phyloP scores from a whole-genome alignment of 2,113 vertebrate species.

The Pelodiscus sinensis region DNA sequence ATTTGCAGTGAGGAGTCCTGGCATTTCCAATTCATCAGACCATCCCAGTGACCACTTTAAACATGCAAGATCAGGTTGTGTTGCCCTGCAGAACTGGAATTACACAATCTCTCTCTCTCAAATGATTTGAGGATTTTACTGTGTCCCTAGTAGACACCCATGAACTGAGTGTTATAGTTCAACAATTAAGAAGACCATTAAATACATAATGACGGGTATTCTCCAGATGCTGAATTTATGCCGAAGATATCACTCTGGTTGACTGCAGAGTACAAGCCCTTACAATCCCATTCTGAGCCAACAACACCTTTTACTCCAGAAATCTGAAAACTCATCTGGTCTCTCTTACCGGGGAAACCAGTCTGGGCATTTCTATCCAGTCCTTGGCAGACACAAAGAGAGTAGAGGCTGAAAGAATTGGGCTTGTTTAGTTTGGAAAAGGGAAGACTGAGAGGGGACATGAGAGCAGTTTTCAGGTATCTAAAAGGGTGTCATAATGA shows the following conservation, averaged over 20 bases:
- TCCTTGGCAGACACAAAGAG: not conserved
- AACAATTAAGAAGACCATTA: not conserved
- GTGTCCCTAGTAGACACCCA: not conserved
- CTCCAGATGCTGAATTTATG: not conserved
- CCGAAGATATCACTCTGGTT: not conserved
- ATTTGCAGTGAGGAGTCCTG: not conserved
- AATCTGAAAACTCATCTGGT: not conserved
- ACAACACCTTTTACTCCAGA: not conserved
- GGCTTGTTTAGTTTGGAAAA: too few species aligned
- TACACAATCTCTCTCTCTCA: not conserved
- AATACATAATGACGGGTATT: too few species aligned
- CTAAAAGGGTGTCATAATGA: too few species aligned
- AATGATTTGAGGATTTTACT: not conserved
- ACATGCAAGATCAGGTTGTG: too few species aligned
- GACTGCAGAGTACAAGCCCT: too few species aligned
- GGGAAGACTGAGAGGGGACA: too few species aligned
- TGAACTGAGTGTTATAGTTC: not conserved
- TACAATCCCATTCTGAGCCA: not conserved
- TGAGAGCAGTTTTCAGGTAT: too few species aligned
- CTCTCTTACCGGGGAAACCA: fast-evolving
- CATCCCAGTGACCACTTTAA: too few species aligned
- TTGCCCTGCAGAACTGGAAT: not conserved
- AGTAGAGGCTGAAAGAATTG: not conserved
- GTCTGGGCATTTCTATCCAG: fast-evolving
- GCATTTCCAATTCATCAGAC: too few species aligned